These are phyloP conservation scores for Spinus olivaceus DNA, from an alignment of 2,797 vertebrate genomes.

Conservation along the genomic window DNA sequence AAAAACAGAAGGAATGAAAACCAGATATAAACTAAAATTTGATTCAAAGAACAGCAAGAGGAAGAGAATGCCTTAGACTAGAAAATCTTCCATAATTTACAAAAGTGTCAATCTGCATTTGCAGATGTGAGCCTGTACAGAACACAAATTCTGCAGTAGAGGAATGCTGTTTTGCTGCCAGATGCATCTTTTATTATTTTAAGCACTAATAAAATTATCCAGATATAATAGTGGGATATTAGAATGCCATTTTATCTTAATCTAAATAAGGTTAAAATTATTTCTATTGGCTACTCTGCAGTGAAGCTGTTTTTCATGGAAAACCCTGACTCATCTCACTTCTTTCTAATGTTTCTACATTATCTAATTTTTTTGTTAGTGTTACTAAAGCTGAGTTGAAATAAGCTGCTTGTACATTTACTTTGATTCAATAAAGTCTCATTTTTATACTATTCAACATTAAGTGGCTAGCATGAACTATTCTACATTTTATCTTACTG, in stretches of 20 bases:
- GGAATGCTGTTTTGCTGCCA: conserved; percentile 14
- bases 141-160: background rate
- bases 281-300: conserved; percentile 31
- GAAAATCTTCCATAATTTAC: background rate
- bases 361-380: background rate
- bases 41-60: background rate
- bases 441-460: background rate
- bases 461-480: background rate
- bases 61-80: background rate
- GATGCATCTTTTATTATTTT: conserved; percentile 9
- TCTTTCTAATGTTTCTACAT: background rate
- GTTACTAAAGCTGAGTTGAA: background rate
- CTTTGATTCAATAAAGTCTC: background rate
- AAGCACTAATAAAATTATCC: conserved; percentile 30
- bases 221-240: conserved; percentile 6
- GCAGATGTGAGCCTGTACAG: background rate
- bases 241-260: conserved; percentile 25
- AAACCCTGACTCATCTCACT: background rate
- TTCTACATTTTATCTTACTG: background rate
- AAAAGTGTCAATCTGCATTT: background rate
- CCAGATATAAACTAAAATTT: background rate
- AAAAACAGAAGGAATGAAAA: background rate
- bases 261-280: conserved; percentile 50
- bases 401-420: background rate
- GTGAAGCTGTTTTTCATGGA: conserved; percentile 5